Percentiles rank a stretch among this genome's conserved stretches.
These are phyloP conservation scores for Lasioglossum marginatum DNA, from an alignment of 2,888 invertebrate genomes.

Conservation along the genomic window DNA sequence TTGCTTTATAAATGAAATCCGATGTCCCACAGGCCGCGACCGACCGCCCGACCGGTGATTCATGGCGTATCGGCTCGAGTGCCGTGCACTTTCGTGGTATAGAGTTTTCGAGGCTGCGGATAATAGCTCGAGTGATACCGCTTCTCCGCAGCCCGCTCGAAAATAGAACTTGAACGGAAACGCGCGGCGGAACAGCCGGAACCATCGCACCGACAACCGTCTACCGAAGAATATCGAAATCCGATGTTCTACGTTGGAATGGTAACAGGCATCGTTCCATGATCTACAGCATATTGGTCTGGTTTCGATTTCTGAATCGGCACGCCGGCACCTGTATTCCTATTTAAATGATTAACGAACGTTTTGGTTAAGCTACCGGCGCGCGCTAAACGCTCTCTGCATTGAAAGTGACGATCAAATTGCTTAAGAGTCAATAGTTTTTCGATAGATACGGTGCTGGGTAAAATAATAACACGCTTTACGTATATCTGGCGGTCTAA, in stretches of 20 bases:
- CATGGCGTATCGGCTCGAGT: constrained; percentile 71
- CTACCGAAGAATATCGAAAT: constrained; percentile 63
- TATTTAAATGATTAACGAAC: constrained; percentile 8
- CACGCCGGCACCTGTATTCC: neutral
- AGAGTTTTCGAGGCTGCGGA: constrained; percentile 67
- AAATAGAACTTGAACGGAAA: constrained; percentile 64
- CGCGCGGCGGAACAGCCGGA: constrained; percentile 45
- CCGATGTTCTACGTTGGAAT: constrained; percentile 48
- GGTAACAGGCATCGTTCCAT: constrained; percentile 16
- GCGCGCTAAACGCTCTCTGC: neutral
- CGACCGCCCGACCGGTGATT: constrained; percentile 64
- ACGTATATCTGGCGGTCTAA: neutral
- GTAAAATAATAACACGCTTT: neutral
- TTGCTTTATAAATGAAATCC: constrained; percentile 77
- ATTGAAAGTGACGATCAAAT: neutral
- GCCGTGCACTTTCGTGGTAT: constrained; percentile 59
- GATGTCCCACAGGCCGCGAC: constrained; percentile 65
- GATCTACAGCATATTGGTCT: constrained; percentile 31
- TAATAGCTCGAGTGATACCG: constrained; percentile 64
- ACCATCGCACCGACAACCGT: constrained; percentile 39
- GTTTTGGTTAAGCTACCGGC: neutral
- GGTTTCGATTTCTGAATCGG: neutral
- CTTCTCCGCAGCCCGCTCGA: constrained; percentile 41
- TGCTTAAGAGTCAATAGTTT: neutral
- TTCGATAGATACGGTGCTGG: neutral